Evolutionary conservation across 2,888 invertebrate genomes (phyloP).

Genomic region (Acleris cristana): DNA sequence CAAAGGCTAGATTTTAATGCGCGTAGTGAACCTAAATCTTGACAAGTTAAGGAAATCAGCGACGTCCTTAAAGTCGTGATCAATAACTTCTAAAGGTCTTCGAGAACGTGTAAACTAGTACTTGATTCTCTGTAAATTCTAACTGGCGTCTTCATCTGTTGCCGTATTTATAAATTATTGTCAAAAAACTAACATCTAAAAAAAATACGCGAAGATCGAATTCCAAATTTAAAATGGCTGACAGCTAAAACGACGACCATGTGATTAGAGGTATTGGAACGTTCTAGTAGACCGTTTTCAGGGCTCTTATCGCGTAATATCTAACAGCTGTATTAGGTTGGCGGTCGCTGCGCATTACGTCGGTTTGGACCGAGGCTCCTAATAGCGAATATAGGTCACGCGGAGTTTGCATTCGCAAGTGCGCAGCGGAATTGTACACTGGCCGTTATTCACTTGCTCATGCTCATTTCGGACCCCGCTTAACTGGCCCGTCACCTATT

Average conservation of each 20-base stretch:
- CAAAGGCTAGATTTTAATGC: too few relatives aligned
- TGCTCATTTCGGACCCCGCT: conserved; percentile 11
- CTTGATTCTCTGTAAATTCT: neutral
- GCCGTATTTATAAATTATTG: too few relatives aligned
- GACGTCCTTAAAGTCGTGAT: conserved; percentile 3
- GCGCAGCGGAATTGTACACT: conserved; percentile 18
- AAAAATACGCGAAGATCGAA: neutral
- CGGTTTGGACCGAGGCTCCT: conserved; percentile 11
- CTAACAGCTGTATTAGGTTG: conserved; percentile 24
- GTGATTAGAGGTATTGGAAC: neutral
- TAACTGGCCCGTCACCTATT: neutral
- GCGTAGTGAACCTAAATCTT: neutral
- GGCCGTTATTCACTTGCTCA: conserved; percentile 23
- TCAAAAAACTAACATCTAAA: neutral
- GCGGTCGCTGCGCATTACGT: conserved; percentile 16
- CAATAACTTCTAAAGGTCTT: conserved; percentile 15
- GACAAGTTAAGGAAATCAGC: conserved; percentile 1
- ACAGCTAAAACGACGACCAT: neutral
- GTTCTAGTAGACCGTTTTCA: conserved; percentile 8
- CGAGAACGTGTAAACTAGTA: conserved; percentile 19
- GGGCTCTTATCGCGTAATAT: conserved; percentile 21
- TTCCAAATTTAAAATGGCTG: neutral
- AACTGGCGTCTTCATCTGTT: neutral
- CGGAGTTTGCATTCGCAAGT: conserved; percentile 60
- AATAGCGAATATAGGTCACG: conserved; percentile 56